Evolutionary conservation across 2,113 vertebrate species (phyloP), one percentile per base, ranked within the genome.

Genomic region (Syngnathoides biaculeatus): DNA sequence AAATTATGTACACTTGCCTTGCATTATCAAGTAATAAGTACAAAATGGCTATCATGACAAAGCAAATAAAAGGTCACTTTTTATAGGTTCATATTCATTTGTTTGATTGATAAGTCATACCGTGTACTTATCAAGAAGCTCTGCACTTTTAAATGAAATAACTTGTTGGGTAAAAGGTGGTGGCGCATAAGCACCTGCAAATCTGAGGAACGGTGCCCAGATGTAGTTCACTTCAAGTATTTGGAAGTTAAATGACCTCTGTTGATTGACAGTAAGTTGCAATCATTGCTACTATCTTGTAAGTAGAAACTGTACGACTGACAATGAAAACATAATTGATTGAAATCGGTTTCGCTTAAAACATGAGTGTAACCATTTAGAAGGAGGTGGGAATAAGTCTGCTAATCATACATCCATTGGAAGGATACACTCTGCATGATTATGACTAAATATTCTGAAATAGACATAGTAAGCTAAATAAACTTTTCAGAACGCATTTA

Each of bases 231-330:
- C 38, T 38, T 50, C 1, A 50, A 42, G 48, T 55, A 43, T 63
- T 45, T 15, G 19, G 30, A 11, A 39, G 57, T 39, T 8, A 43
- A 43, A 63, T 35, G 43, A 55, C 38, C 12, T 59, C 26, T 35
- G 57, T 35, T 22, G 35, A 61, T 61, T 12, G 5, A 12, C 40
- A 26, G 39, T 43, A 45, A 62, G 22, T 17, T 62, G 60, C n/a
- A 62, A 62, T 62, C 40, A 43, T 43, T 62, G 60, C 40, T 43
- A 17, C 40, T 62, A 26, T 45, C 39, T n/a, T 24, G n/a, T 40
- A 42, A 61, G 59, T 14, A 42, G 6, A 24, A 61, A 62, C 39
- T 62, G n/a, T 8, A 15, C 9, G 39, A 62, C n/a, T 62, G 39
- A 26, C n/a, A 26, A 2, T 62, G 2, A 62, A 26, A 38, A 11